These are phyloP conservation scores for Cyanocitta stelleri DNA, from an alignment of 2,113 vertebrate genomes.

Conservation along the genomic window DNA sequence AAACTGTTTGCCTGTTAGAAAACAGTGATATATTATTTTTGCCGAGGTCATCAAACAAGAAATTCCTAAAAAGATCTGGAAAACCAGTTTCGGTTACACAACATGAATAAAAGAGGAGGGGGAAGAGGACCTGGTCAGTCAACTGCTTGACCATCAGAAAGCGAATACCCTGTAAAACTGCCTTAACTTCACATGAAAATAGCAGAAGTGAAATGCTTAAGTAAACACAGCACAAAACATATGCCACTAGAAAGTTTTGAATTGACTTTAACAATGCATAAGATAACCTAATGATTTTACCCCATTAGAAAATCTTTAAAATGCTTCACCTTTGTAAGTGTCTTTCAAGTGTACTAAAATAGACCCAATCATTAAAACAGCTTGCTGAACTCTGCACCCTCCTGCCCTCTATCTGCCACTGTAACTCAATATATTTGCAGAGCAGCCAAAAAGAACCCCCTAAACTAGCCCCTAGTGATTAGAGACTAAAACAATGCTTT, in stretches of 20 bases:
- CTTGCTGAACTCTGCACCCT: slow-evolving; percentile 45
- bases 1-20: not conserved
- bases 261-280: not conserved
- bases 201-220: not conserved
- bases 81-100: not conserved
- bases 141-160: not conserved
- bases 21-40: not conserved
- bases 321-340: not conserved
- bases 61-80: not conserved
- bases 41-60: not conserved
- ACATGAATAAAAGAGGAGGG: not conserved
- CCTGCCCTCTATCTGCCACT: slow-evolving; percentile 25
- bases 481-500: slow-evolving; percentile 31
- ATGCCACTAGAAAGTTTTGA: not conserved
- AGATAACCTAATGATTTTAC: not conserved
- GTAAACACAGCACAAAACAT: not conserved
- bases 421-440: slow-evolving; percentile 38
- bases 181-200: not conserved
- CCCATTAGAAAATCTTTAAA: slow-evolving; percentile 19
- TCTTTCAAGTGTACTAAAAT: slow-evolving; percentile 7
- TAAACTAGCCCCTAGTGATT: slow-evolving; percentile 21
- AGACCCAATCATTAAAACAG: not conserved
- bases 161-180: not conserved
- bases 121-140: not conserved
- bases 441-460: slow-evolving; percentile 43